Evolutionary conservation across 2,888 invertebrate genomes (phyloP), one percentile per base, ranked within the genome.

Genomic region (Erebia palarica): DNA sequence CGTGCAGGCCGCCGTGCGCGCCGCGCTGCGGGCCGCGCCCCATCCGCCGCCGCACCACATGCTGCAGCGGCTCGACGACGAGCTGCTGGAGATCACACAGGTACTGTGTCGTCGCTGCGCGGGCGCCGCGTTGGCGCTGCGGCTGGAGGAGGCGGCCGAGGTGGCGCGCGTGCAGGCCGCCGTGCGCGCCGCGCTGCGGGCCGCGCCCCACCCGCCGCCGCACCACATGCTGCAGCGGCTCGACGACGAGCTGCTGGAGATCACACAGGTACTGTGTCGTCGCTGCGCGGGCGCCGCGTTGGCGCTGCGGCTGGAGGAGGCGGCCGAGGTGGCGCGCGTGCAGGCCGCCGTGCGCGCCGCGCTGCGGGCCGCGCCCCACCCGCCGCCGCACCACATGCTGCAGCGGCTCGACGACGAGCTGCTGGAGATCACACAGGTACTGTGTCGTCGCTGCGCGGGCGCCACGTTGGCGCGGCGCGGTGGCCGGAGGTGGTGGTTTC

Each of bases 121-220:
- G 95, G 96, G 11, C 95, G 95, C 60, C 80, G 78, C 84, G 1
- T 96, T 98, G 80, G 91, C 98, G 66, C 96, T 97, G 76, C 97
- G 98, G 82, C 89, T 98, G 65, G 98, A 98, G 88, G 99, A 99
- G 89, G 98, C 97, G 87, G 96, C 96, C 84, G 98, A 99, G 92
- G 98, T 99, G 75, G 97, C 97, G 21, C 95, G 96, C 78, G 96
- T 98, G 73, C 98, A 97, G 86, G 96, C 96, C 79, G 95, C 95
- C 13, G 94, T 98, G 75, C 92, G 93, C 47, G 82, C 92, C 71
- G 90, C 87, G 51, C 83, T 86, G 79, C 86, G 86, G 76, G 84
- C 60, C 94, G 95, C 75, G 94, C 94, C 74, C 3, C 47, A 13
- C 94, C 96, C 66, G 95, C 94, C 95, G 71, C 95, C 95, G 72